Evolutionary conservation across 2,113 vertebrate species (phyloP).

Genomic region (Tupaia chinensis): DNA sequence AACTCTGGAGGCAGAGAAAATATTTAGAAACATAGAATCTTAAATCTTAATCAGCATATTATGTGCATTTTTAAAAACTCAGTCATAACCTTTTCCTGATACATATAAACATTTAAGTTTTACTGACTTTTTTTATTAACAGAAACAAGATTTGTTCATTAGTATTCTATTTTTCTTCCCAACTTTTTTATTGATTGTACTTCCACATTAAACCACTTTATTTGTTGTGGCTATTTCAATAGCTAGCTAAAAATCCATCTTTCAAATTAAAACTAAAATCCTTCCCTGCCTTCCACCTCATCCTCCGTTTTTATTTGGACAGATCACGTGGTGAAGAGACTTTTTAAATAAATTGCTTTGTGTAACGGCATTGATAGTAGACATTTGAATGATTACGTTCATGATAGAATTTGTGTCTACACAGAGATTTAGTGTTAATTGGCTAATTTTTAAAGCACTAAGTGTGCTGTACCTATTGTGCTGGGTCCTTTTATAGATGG

Average conservation of each 20-base stretch:
- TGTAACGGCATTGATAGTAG: not conserved
- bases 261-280: not conserved
- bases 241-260: not conserved
- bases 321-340: not conserved
- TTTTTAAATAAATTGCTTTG: not conserved
- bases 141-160: slow-evolving; percentile 11
- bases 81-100: not conserved
- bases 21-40: slow-evolving; percentile 18
- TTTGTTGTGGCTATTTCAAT: not conserved
- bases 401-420: not conserved
- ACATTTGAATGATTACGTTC: not conserved
- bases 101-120: not conserved
- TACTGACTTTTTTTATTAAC: not conserved
- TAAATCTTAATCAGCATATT: not conserved
- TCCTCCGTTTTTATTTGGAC: not conserved
- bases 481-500: not conserved
- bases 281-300: not conserved
- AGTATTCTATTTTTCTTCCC: not conserved
- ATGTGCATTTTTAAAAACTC: not conserved
- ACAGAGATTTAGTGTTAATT: slow-evolving; percentile 79
- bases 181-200: not conserved
- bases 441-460: not conserved
- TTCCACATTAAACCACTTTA: not conserved
- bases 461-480: accelerated
- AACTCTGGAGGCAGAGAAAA: not conserved